phyloP scores from a whole-genome alignment of 2,888 invertebrate species.

The Aelia acuminata region DNA sequence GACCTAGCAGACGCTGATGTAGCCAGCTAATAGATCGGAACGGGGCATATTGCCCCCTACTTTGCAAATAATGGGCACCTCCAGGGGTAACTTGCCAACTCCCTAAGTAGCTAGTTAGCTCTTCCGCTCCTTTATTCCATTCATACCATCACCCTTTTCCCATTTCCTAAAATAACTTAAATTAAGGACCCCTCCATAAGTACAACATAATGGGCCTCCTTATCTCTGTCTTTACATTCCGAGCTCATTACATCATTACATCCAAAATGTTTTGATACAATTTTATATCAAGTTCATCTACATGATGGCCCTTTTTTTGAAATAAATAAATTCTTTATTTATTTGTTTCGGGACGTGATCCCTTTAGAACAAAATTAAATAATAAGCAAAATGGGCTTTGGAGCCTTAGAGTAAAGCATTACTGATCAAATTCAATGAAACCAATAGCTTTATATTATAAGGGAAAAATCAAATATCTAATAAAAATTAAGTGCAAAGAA shows the following conservation, averaged over 20 bases:
- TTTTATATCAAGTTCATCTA: not conserved
- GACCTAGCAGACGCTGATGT: not conserved
- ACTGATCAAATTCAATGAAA: no score
- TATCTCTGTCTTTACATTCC: not conserved
- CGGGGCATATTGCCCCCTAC: conserved; percentile 5
- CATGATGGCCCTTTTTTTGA: no score
- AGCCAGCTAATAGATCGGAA: conserved; percentile 23
- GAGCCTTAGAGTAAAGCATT: no score
- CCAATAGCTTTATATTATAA: no score
- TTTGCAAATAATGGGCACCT: conserved; percentile 30
- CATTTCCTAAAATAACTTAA: not conserved
- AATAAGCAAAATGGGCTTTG: no score
- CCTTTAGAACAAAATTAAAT: no score
- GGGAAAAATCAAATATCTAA: no score
- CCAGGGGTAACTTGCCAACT: not conserved
- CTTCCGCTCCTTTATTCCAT: not conserved
- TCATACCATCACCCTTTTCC: not conserved
- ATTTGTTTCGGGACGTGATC: no score
- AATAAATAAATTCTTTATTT: no score
- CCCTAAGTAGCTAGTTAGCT: conserved; percentile 42
- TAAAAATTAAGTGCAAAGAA: no score
- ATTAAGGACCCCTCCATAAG: conserved; percentile 29
- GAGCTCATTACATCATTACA: not conserved
- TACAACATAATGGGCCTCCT: conserved; percentile 14
- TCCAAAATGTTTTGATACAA: not conserved